Evolutionary conservation across 2,113 vertebrate genomes (phyloP).

Genomic region (Pavo muticus): DNA sequence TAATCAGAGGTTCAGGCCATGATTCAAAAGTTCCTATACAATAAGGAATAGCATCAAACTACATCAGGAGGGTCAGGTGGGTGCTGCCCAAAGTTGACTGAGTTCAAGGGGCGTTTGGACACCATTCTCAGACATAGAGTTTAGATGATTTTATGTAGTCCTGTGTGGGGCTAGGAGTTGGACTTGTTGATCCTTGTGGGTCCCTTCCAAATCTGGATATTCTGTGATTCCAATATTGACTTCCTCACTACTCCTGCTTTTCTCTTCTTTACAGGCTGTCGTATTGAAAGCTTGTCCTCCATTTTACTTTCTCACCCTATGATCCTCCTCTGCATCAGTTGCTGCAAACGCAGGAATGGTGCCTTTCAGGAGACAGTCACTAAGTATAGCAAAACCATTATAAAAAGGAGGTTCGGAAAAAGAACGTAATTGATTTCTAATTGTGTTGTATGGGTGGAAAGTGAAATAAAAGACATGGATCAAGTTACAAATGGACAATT

Average conservation of each 20-base stretch:
- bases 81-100: neutral
- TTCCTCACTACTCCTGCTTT: neutral
- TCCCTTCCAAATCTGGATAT: neutral
- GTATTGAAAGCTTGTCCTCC: neutral
- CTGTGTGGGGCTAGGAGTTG: neutral
- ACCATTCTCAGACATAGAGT: neutral
- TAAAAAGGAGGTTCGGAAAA: neutral
- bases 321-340: neutral
- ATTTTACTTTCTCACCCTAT: neutral
- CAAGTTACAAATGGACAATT: conserved; percentile 35
- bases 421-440: neutral
- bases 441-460: neutral
- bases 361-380: neutral
- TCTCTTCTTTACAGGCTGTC: neutral
- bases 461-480: neutral
- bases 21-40: too few relatives aligned
- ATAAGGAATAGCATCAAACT: neutral
- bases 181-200: neutral
- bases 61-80: neutral
- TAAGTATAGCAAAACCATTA: neutral
- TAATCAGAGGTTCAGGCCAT: too few relatives aligned
- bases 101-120: neutral
- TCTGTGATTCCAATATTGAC: neutral
- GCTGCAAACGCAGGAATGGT: neutral
- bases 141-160: neutral